Base-by-base conservation (phyloP, 2,113 vertebrate genomes). In the Hippocampus guttulatus region DNA sequence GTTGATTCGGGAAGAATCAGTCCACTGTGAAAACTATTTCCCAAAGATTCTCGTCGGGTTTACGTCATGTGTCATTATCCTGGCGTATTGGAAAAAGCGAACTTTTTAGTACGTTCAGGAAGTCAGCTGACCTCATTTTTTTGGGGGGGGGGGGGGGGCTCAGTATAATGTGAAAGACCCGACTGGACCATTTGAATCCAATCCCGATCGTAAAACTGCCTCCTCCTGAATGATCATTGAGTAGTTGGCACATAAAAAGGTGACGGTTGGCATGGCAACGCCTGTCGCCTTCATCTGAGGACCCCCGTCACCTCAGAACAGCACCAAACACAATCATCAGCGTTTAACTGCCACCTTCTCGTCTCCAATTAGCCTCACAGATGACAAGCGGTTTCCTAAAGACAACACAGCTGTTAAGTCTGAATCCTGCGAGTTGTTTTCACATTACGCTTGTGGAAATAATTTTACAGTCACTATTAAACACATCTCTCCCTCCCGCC, bases 311-410 rank as follows among this genome's bases (percentile, higher is more conserved):
- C 58, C 3, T 61, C 8, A 8, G 6, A 38, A 33, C 25, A 30
- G 25, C 3, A 15, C 5, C 57, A 60, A 30, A 30, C 25, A 27
- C 58, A 9, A 15, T 61, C 27, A 61, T 61, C 27, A 18, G 2
- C 25, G 18, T 61, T 61, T 61, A 61, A 61, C 27, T 61, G 58
- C 27, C 57, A 30, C 57, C 57, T 30, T 33, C 57, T 23, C 63
- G 2, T 23, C 2, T 23, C 40, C 63, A 45, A 45, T 64, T 64
- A 43, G 63, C 63, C 20, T 45, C 5, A 8, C 63, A 14, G 63
- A 64, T 23, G 63, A 64, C 63, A 64, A 45, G 63, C 40, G 40
- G 40, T 64, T 64, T 64, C 41, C 63, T 43, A 64, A 64, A 64
- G 21, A 64, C 40, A 23, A 64, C 40, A 43, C 63, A 64, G 63